Evolutionary conservation across 2,797 vertebrate genomes (phyloP).

Genomic region (Cyprinodon diabolis): DNA sequence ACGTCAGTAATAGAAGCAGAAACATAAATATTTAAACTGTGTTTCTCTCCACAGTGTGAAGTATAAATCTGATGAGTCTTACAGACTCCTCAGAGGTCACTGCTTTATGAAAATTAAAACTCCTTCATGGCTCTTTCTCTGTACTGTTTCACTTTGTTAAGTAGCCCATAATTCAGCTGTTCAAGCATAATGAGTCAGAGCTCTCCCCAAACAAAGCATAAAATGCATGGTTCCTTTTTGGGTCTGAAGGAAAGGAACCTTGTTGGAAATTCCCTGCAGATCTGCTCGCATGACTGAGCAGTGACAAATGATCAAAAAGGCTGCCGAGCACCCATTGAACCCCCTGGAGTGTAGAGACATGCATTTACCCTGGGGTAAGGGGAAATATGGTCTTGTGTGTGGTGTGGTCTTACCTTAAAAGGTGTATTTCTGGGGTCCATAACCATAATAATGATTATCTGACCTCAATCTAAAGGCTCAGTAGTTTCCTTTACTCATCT

Average conservation of each 20-base stretch:
- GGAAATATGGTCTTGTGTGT: slow-evolving; percentile 45
- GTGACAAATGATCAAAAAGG: slow-evolving; percentile 71
- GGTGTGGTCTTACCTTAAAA: slow-evolving; percentile 78
- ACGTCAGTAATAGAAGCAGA: slow-evolving; percentile 49
- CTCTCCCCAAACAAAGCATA: slow-evolving; percentile 72
- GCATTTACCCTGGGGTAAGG: slow-evolving; percentile 41
- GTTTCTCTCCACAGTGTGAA: slow-evolving; percentile 58
- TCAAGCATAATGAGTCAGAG: slow-evolving; percentile 63
- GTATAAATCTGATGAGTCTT: slow-evolving; percentile 63
- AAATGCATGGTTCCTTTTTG: slow-evolving; percentile 60
- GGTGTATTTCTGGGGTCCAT: slow-evolving; percentile 66
- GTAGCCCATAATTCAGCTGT: slow-evolving; percentile 52
- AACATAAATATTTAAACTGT: slow-evolving; percentile 58
- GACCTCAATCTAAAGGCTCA: slow-evolving; percentile 53
- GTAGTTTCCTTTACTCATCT: slow-evolving; percentile 22
- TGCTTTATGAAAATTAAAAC: slow-evolving; percentile 19
- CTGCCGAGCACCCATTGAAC: slow-evolving; percentile 51
- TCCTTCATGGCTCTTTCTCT: slow-evolving; percentile 27
- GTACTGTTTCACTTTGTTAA: slow-evolving; percentile 46
- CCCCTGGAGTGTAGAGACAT: slow-evolving; percentile 48
- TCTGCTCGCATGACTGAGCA: slow-evolving; percentile 68
- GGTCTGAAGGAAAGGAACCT: slow-evolving; percentile 49
- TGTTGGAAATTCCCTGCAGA: slow-evolving; percentile 66
- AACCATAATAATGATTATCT: slow-evolving; percentile 58
- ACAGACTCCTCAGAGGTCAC: slow-evolving; percentile 58